A percentile compares a stretch with the other conserved stretches of the same genome.
phyloP scores from a whole-genome alignment of 2,113 vertebrate genomes.

The Salvator merianae region DNA sequence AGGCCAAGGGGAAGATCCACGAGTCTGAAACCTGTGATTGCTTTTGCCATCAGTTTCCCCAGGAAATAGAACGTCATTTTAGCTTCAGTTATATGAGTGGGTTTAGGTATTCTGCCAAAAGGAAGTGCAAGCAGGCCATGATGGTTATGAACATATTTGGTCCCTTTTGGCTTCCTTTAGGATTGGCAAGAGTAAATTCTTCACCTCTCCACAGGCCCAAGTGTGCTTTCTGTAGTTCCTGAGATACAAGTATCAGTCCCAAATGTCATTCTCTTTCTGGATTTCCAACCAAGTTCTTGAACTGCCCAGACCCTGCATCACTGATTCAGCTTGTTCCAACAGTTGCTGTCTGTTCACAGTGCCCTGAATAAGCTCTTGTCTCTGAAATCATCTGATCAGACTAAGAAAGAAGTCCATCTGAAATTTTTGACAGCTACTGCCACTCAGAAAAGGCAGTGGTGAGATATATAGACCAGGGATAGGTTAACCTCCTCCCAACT shows the following conservation, averaged over 20 bases:
- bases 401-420: too few species aligned
- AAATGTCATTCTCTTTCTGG: slow-evolving; percentile 99
- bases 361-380: too few species aligned
- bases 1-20: slow-evolving; percentile 97
- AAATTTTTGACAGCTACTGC: too few species aligned
- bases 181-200: slow-evolving; percentile 94
- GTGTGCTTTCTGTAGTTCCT: slow-evolving; percentile 98
- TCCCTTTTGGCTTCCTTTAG: slow-evolving; percentile 98
- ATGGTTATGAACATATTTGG: slow-evolving; percentile 96
- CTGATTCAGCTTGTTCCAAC: slow-evolving; percentile 96
- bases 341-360: slow-evolving; percentile 99
- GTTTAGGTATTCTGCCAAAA: slow-evolving; percentile 96
- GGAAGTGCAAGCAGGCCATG: slow-evolving; percentile 97
- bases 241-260: slow-evolving; percentile 98
- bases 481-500: too few species aligned
- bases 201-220: slow-evolving; percentile 98
- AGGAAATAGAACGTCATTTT: slow-evolving; percentile 99
- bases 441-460: too few species aligned
- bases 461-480: too few species aligned
- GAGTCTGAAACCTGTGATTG: slow-evolving; percentile 99
- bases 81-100: slow-evolving; percentile 97
- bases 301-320: slow-evolving; percentile 98
- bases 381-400: too few species aligned
- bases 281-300: slow-evolving; percentile 99
- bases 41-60: slow-evolving; percentile 98